Evolutionary conservation across 2,797 vertebrate genomes (phyloP), one percentile per base, ranked within the genome.

Genomic region (Perodicticus potto): DNA sequence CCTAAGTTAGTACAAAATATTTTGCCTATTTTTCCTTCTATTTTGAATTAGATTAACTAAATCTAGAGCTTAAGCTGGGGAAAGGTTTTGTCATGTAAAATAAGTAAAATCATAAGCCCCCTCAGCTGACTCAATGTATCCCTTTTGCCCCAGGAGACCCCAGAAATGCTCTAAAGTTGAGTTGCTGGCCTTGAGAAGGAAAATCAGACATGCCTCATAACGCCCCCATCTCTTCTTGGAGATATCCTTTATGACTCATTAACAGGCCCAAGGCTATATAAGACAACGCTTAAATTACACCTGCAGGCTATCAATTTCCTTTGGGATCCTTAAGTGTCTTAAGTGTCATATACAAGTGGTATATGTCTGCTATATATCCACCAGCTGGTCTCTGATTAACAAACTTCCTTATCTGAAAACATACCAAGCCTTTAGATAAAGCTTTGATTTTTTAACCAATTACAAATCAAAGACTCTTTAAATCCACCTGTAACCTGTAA

Each of bases 21-120:
- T 88, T 74, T 59, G 32, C 32, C 43, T n/a, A 27, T 22, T 40
- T 65, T 93, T 93, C 11, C 0, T 53, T 91, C 74, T 90, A 43
- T 72, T 80, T 95, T 43, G 13, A 95, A 65, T 81, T 84, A 96
- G n/a, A 32, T 45, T 67, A 95, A 91, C 49, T 76, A 78, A 95
- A 69, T 49, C 29, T 19, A 69, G 69, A 70, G 34, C 19, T 89
- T 61, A 80, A 17, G 17, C 0, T 34, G 61, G n/a, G 61, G 32
- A 84, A 89, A 74, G n/a, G 6, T 67, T 76, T 77, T n/a, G 65
- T 67, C n/a, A 17, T n/a, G 32, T 67, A 16, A 67, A 67, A 17
- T n/a, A 67, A n/a, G 16, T 67, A n/a, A 67, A n/a, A 67, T 67
- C 7, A 7, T 67, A 67, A 67, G 65, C 65, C 65, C 27, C 32